Evolutionary conservation across 1,140 invertebrate species (phyloP).

Genomic region (Drosophila sproati): DNA sequence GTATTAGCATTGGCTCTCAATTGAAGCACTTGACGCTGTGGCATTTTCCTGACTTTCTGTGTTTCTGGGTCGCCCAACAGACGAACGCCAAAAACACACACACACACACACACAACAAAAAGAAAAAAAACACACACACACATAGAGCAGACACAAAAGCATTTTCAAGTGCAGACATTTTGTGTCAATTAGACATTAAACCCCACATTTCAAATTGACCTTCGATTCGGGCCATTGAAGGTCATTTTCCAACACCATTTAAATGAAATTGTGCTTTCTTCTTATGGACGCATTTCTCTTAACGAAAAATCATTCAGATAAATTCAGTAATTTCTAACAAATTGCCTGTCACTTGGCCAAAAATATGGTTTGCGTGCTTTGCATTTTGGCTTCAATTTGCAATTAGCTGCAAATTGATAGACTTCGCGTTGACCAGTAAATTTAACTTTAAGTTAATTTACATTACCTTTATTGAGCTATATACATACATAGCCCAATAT

Average conservation of each 20-base stretch:
- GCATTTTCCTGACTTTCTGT: slow-evolving; percentile 41
- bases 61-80: slow-evolving; percentile 69
- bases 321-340: slow-evolving; percentile 11
- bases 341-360: slow-evolving; percentile 15
- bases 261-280: neutral
- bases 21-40: slow-evolving; percentile 55
- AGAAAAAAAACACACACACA: neutral
- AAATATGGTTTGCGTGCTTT: neutral
- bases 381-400: neutral
- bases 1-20: slow-evolving; percentile 70
- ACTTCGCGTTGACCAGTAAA: neutral
- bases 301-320: slow-evolving; percentile 14
- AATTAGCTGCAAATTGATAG: neutral
- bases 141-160: slow-evolving; percentile 5
- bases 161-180: slow-evolving; percentile 54
- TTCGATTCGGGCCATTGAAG: slow-evolving; percentile 9
- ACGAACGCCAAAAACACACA: slow-evolving; percentile 14
- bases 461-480: too few species aligned
- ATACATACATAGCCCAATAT: too few species aligned
- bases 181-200: slow-evolving; percentile 65
- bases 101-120: neutral
- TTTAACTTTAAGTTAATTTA: too few species aligned
- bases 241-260: slow-evolving; percentile 11
- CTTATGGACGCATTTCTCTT: neutral
- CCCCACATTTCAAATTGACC: slow-evolving; percentile 45